Base-by-base conservation (phyloP, 2,888 invertebrate species). In the Parnassius smintheus region DNA sequence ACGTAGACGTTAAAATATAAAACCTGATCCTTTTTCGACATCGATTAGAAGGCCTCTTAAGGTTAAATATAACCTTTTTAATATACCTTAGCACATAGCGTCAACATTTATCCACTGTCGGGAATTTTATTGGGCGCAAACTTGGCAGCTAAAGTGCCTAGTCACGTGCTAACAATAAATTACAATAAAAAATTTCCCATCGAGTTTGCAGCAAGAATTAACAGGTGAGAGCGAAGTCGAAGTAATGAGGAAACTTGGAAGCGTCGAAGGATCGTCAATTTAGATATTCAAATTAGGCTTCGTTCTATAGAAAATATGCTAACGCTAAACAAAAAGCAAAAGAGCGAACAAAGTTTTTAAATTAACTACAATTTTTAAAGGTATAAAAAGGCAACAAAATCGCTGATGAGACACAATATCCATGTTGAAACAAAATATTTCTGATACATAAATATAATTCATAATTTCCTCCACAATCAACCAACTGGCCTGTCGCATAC, bases 211-310 rank as follows among this genome's bases (percentile, higher is more conserved):
- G 58, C 35, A 84, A 86, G 86, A 86, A 88, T 84, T 85, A 84
- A 78, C 86, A 88, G 88, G 88, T 89, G 82, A 83, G 78, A 77
- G 76, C 9, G 42, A 46, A 53, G 48, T 18, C 52, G 74, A 70
- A 73, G 77, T 87, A 90, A 88, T 87, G 87, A 87, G 86, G 80
- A 83, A 89, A 87, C 85, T 88, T 84, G 64, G 80, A 78, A 67
- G 74, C 74, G 75, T 76, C 78, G 78, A 79, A 78, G 82, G 86
- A 86, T 87, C 81, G 81, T 84, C 87, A 87, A 91, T 91, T 90
- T 90, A 88, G 88, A 91, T 91, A 91, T 91, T 91, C 88, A 90
- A 91, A 91, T 90, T 81, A 79, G 76, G 84, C 82, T 81, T 78
- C 22, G 45, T 45, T 55, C 3, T 22, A 18, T 45, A 12, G 7